Evolutionary conservation across 2,113 vertebrate species (phyloP).

Genomic region (Strigops habroptila): DNA sequence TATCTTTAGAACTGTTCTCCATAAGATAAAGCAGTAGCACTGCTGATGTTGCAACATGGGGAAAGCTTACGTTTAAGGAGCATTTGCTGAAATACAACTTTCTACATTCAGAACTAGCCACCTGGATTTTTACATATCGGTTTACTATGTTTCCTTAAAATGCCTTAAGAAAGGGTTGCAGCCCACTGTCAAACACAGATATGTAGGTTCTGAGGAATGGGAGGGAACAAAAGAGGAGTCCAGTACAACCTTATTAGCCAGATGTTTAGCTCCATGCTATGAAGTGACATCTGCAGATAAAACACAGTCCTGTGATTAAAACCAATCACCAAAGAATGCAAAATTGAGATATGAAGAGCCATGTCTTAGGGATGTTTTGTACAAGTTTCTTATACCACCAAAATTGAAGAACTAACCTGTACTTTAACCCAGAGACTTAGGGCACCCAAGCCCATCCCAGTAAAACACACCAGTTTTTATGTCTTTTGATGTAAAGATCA

Average conservation of each 20-base stretch:
- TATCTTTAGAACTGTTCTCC: neutral
- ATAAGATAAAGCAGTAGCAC: neutral
- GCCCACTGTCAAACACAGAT: neutral
- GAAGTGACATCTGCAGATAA: neutral
- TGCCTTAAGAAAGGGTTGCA: neutral
- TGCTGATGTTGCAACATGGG: neutral
- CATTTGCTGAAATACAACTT: neutral
- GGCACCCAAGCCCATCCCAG: neutral
- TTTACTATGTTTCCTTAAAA: neutral
- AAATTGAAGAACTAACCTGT: conserved; percentile 1
- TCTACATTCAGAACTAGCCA: neutral
- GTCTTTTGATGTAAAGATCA: neutral
- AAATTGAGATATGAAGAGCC: conserved; percentile 8
- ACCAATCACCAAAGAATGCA: neutral
- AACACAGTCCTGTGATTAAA: neutral
- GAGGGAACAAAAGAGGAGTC: neutral
- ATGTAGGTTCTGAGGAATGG: neutral
- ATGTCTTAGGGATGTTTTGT: neutral
- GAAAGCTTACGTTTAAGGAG: neutral
- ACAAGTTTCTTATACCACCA: neutral
- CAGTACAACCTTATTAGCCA: neutral
- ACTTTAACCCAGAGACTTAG: neutral
- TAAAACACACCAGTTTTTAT: conserved; percentile 7
- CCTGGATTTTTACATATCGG: neutral
- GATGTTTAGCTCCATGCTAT: neutral